phyloP scores from a whole-genome alignment of 1,140 invertebrate genomes.

The Scaptodrosophila lebanonensis region DNA sequence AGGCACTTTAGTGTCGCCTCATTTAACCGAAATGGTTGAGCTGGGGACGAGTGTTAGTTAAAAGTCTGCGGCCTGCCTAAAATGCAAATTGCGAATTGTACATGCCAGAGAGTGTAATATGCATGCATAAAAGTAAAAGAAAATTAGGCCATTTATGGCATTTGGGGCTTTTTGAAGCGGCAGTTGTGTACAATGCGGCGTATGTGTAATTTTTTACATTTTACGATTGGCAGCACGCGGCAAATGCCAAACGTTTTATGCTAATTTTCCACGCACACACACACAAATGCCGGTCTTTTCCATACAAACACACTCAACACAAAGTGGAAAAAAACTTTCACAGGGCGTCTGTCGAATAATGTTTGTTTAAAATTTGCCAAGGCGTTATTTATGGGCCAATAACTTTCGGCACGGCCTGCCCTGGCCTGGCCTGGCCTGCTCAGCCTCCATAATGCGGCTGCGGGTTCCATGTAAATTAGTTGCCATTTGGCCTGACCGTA shows the following conservation, averaged over 20 bases:
- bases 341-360: slow-evolving; percentile 58
- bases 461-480: slow-evolving; percentile 52
- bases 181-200: slow-evolving; percentile 22
- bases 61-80: slow-evolving; percentile 12
- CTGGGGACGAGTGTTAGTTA: slow-evolving; percentile 7
- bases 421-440: neutral
- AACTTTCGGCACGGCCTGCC: slow-evolving; percentile 60
- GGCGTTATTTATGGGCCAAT: slow-evolving; percentile 71
- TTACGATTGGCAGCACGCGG: slow-evolving; percentile 58
- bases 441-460: too few species aligned
- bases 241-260: slow-evolving; percentile 57
- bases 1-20: too few species aligned
- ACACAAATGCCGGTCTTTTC: slow-evolving; percentile 3
- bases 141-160: slow-evolving; percentile 66
- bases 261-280: slow-evolving; percentile 53
- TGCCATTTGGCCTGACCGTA: slow-evolving; percentile 39
- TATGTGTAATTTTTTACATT: slow-evolving; percentile 61
- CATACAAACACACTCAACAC: too few species aligned
- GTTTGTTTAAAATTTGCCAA: slow-evolving; percentile 70
- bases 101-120: slow-evolving; percentile 5
- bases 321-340: slow-evolving; percentile 61
- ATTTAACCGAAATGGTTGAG: slow-evolving; percentile 30
- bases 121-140: slow-evolving; percentile 36
- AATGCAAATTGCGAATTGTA: slow-evolving; percentile 23
- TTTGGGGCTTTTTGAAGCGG: neutral